Evolutionary conservation across 1,140 invertebrate genomes (phyloP).

Genomic region (Drosophila lini): DNA sequence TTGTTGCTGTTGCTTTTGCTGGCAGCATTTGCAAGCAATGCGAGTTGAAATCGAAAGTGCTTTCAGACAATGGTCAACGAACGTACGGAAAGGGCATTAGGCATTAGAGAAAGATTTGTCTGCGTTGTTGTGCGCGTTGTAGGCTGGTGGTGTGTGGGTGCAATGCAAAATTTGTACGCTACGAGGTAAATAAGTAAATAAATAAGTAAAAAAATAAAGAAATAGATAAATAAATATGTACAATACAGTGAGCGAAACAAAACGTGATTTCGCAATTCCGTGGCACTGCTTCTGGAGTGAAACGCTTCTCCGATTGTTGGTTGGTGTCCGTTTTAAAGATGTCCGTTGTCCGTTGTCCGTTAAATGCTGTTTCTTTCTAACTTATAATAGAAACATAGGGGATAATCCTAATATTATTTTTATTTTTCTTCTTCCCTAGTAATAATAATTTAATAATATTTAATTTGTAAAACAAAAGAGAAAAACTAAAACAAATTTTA

Average conservation of each 20-base stretch:
- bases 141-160: conserved; percentile 11
- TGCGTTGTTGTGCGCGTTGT: not conserved
- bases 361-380: no score
- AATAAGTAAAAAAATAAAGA: not conserved
- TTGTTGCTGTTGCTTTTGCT: conserved; percentile 18
- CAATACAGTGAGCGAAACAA: not conserved
- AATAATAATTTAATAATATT: no score
- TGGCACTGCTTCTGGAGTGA: conserved; percentile 18
- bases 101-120: conserved; percentile 29
- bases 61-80: conserved; percentile 49
- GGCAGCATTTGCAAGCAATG: conserved; percentile 16
- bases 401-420: no score
- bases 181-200: not conserved
- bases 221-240: conserved; percentile 1
- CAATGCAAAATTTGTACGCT: conserved; percentile 10
- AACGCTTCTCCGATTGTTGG: not conserved
- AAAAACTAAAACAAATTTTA: no score
- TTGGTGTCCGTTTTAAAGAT: not conserved
- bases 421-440: no score
- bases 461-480: no score
- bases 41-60: conserved; percentile 62
- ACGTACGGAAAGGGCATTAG: conserved; percentile 49
- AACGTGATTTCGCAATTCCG: conserved; percentile 7
- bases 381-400: no score
- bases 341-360: not conserved